Percentiles rank a stretch among this genome's conserved stretches.
These are phyloP conservation scores for Vanessa tameamea DNA, from an alignment of 1,140 invertebrate species.

Conservation along the genomic window DNA sequence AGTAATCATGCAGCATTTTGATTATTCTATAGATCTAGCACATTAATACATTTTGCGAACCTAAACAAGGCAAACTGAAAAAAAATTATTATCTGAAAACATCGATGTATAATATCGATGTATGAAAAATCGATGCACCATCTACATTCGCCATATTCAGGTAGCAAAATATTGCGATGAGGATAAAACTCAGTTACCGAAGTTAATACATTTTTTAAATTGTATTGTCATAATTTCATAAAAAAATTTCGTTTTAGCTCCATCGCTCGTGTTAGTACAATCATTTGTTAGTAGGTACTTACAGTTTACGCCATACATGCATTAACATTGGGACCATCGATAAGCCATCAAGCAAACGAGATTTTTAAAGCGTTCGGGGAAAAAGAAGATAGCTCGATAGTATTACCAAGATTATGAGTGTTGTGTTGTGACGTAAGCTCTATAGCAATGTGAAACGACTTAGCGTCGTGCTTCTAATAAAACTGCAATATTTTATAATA, in stretches of 20 bases:
- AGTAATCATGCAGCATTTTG: not conserved
- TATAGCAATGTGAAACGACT: slow-evolving; percentile 45
- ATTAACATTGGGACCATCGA: slow-evolving; percentile 31
- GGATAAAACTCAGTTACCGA: not conserved
- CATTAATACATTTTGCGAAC: not conserved
- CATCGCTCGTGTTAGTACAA: slow-evolving; percentile 5
- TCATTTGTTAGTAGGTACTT: slow-evolving; percentile 22
- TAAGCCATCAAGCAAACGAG: slow-evolving; percentile 37
- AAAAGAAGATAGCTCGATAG: slow-evolving; percentile 34
- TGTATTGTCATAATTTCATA: not conserved
- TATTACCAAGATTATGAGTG: slow-evolving; percentile 28
- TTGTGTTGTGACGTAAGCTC: slow-evolving; percentile 34
- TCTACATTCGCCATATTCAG: not conserved
- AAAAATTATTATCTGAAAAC: not conserved
- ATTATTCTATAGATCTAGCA: not conserved
- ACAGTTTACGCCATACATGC: slow-evolving; percentile 38
- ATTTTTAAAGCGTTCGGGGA: slow-evolving; percentile 26
- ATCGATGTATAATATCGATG: not conserved
- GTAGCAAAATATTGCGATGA: not conserved
- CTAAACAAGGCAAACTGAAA: slow-evolving; percentile 11
- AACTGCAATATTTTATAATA: slow-evolving; percentile 36
- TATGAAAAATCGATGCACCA: no score
- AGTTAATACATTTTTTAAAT: not conserved
- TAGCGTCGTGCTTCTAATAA: slow-evolving; percentile 46
- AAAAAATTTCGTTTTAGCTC: slow-evolving; percentile 3